These are phyloP conservation scores for Dryas iulia DNA, from an alignment of 1,140 invertebrate species.

Conservation along the genomic window DNA sequence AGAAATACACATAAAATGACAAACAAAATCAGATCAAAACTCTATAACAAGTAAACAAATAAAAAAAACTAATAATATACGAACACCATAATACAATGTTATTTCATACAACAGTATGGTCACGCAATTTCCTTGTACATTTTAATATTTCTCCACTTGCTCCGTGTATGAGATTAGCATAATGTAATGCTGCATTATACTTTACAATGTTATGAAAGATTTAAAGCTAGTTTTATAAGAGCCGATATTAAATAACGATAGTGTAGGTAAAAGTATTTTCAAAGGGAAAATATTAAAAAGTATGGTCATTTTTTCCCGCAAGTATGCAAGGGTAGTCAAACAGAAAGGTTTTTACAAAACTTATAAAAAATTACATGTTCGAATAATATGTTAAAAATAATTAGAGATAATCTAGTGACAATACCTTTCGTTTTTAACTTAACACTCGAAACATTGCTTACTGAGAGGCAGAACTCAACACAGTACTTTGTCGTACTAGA, in stretches of 20 bases:
- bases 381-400: too few relatives aligned
- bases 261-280: background rate
- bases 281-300: too few relatives aligned
- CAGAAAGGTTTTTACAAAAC: too few relatives aligned
- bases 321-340: too few relatives aligned
- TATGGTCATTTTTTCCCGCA: too few relatives aligned
- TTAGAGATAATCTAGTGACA: too few relatives aligned
- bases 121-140: conserved; percentile 5
- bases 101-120: background rate
- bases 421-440: too few relatives aligned
- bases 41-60: background rate
- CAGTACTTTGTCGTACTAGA: too few relatives aligned
- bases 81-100: background rate
- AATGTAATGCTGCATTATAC: conserved; percentile 1
- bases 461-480: too few relatives aligned
- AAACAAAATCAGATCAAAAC: background rate
- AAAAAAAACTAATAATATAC: background rate
- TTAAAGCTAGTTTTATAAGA: background rate
- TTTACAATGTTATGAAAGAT: background rate
- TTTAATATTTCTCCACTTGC: conserved; percentile 1
- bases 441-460: too few relatives aligned
- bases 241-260: background rate
- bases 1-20: too few relatives aligned
- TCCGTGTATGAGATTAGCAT: background rate
- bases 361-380: too few relatives aligned